Conservation (phyloP, 1,140 invertebrate genomes). For the Anoplophora glabripennis region DNA sequence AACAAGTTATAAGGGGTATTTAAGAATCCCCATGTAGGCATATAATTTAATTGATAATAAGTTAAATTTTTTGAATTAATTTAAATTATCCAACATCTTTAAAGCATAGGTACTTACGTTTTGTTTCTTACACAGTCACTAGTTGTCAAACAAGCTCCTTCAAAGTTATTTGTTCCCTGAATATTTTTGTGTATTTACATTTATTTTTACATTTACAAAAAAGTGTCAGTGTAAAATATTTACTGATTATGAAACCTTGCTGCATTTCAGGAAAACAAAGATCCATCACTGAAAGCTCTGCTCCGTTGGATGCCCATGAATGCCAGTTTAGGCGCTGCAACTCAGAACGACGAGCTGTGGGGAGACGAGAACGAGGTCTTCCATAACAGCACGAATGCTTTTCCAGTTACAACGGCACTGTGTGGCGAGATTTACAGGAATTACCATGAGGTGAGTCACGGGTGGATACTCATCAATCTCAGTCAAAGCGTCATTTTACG, state of each 20-base stretch:
- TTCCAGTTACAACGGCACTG: constrained; percentile 31
- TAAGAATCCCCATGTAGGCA: neutral
- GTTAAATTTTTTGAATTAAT: too few relatives aligned
- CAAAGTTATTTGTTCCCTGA: neutral
- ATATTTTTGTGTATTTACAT: neutral
- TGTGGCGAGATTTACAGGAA: constrained; percentile 38
- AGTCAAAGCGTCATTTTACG: too few relatives aligned
- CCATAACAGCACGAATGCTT: constrained; percentile 24
- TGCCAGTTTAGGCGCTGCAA: constrained; percentile 1
- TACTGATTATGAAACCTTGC: too few relatives aligned
- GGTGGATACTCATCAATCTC: neutral
- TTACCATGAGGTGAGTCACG: constrained; percentile 35
- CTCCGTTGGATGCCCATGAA: constrained; percentile 14
- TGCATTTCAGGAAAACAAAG: constrained; percentile 10
- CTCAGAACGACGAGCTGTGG: constrained; percentile 17
- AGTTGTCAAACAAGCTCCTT: too few relatives aligned
- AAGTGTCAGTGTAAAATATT: too few relatives aligned
- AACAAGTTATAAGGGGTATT: too few relatives aligned
- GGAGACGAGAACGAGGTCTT: constrained; percentile 35
- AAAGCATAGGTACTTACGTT: neutral
- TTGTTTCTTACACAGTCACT: too few relatives aligned
- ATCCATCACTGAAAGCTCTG: constrained; percentile 19
- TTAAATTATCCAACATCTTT: neutral
- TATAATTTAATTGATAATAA: neutral
- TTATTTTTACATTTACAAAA: too few relatives aligned